phyloP scores from a whole-genome alignment of 2,797 vertebrate species.

The Ispidina picta region DNA sequence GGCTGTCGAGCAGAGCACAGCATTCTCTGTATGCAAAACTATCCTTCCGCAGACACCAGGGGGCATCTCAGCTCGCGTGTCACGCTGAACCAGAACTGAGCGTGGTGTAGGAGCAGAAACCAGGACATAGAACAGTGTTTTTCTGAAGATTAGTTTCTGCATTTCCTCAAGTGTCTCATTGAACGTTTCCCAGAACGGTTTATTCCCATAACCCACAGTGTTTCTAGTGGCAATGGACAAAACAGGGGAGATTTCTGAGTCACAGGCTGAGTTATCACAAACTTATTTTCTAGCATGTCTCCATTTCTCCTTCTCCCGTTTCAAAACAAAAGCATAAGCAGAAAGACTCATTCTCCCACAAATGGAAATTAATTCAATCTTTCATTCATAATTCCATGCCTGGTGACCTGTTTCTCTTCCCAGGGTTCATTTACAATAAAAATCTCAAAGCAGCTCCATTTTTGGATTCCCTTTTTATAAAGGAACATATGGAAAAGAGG shows the following conservation, averaged over 20 bases:
- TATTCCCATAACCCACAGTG: neutral
- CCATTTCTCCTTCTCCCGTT: neutral
- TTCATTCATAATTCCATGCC: neutral
- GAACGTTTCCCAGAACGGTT: neutral
- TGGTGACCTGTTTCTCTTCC: neutral
- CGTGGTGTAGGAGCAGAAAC: neutral
- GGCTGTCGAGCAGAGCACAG: neutral
- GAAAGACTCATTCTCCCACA: neutral
- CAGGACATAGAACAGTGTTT: neutral
- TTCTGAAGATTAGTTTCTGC: neutral
- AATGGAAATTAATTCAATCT: neutral
- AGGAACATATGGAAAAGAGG: neutral
- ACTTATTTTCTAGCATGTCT: neutral
- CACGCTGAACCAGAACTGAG: neutral
- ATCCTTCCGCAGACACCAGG: neutral
- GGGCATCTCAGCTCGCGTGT: neutral
- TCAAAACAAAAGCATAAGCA: neutral
- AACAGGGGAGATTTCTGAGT: neutral
- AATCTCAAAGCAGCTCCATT: neutral
- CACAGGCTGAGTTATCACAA: neutral
- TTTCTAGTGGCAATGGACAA: neutral
- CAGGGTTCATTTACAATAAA: neutral
- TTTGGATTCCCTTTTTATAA: neutral
- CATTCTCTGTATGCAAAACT: neutral
- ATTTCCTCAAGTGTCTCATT: neutral